These are phyloP conservation scores for Hestina assimilis DNA, from an alignment of 1,140 invertebrate species.

Conservation along the genomic window DNA sequence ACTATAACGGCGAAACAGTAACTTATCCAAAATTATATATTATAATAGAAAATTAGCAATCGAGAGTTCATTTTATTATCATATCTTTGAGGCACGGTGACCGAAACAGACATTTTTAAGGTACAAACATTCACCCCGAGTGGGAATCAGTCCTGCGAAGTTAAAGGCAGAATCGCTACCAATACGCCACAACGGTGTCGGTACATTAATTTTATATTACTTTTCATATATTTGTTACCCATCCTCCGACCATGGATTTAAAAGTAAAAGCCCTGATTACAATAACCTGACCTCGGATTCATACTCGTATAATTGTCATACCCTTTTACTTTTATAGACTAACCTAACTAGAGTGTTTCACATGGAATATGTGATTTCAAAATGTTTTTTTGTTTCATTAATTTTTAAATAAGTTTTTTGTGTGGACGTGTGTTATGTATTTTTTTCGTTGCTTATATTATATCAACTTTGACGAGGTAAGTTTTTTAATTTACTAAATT, in stretches of 20 bases:
- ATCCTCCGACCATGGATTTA: constrained; percentile 2
- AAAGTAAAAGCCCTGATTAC: constrained; percentile 23
- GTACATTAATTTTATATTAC: too few relatives aligned
- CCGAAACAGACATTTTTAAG: too few relatives aligned
- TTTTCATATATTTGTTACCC: background rate
- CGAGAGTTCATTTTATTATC: too few relatives aligned
- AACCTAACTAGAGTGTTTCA: background rate
- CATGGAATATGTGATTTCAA: background rate
- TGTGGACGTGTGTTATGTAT: constrained; percentile 18
- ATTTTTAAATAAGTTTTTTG: constrained; percentile 15
- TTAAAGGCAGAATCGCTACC: too few relatives aligned
- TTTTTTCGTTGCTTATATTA: constrained; percentile 21
- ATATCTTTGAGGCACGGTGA: too few relatives aligned
- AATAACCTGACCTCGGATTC: constrained; percentile 16
- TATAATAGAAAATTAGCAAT: too few relatives aligned
- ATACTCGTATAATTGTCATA: constrained; percentile 10
- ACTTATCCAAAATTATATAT: too few relatives aligned
- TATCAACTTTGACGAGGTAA: constrained; percentile 15
- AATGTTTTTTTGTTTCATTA: background rate
- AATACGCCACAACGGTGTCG: too few relatives aligned
- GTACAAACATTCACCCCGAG: too few relatives aligned
- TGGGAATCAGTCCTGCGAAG: too few relatives aligned
- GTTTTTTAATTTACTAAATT: constrained; percentile 1
- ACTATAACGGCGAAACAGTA: too few relatives aligned
- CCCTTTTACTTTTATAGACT: constrained; percentile 32